phyloP scores from a whole-genome alignment of 1,140 invertebrate genomes.

The Choristoneura fumiferana region DNA sequence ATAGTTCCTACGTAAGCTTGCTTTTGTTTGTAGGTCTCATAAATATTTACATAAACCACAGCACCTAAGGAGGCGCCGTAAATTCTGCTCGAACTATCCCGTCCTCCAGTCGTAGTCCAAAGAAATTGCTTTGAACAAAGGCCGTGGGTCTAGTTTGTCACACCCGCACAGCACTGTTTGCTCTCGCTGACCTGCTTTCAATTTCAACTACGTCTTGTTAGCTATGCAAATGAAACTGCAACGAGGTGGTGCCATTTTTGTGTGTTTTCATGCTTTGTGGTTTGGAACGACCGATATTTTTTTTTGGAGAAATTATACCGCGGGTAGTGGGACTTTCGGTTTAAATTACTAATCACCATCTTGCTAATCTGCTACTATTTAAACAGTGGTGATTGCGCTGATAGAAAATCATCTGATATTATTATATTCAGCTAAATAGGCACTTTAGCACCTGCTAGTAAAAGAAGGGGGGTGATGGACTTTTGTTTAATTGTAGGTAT shows the following conservation, averaged over 20 bases:
- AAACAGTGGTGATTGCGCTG: no score
- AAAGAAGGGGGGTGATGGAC: no score
- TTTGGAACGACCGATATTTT: no score
- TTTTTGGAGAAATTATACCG: no score
- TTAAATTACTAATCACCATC: no score
- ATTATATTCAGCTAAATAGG: no score
- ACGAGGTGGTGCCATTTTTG: background rate
- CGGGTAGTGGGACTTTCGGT: no score
- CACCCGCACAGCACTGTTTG: background rate
- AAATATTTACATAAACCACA: background rate
- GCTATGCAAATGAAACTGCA: conserved; percentile 1
- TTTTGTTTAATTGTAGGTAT: no score
- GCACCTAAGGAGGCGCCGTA: conserved; percentile 1
- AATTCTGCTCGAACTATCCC: conserved; percentile 1
- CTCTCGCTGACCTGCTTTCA: conserved; percentile 12
- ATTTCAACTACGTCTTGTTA: background rate
- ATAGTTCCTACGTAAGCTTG: background rate
- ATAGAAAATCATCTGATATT: no score
- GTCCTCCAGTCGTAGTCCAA: conserved; percentile 3
- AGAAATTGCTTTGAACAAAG: conserved; percentile 9
- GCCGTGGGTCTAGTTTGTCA: conserved; percentile 3
- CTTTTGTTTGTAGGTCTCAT: background rate
- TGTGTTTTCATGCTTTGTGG: no score
- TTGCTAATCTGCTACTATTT: no score
- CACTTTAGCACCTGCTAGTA: no score